Evolutionary conservation across 1,140 invertebrate genomes (phyloP), one percentile per base, ranked within the genome.

Genomic region (Macrocentrus cingulum): DNA sequence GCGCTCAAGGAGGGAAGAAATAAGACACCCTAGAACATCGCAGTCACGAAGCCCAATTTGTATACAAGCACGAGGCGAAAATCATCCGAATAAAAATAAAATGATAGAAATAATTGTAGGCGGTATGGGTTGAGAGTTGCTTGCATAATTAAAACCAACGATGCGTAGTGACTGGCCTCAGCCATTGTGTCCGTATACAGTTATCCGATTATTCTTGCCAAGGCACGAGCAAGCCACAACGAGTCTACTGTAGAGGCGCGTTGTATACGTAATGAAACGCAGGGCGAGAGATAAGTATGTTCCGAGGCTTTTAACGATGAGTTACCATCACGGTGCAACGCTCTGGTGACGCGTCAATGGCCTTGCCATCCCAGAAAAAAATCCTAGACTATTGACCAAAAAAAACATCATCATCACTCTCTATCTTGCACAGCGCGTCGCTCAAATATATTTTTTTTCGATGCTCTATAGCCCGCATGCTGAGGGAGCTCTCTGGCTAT

Each of bases 71-170:
- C n/a, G n/a, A n/a, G n/a, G n/a, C n/a, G n/a, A n/a, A n/a, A n/a
- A n/a, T n/a, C n/a, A n/a, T n/a, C n/a, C n/a, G n/a, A n/a, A n/a
- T n/a, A n/a, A 7, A 36, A 15, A 34, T 25, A 34, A 50, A 50
- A 36, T 34, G 36, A 16, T 48, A 29, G 8, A 29, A 18, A 36
- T 13, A 16, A 32, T 29, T n/a, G 15, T 44, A 45, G 19, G 36
- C 45, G 11, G 29, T 45, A 60, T n/a, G 63, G 63, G 66, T 69
- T 71, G 67, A 68, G 68, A 70, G 66, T 67, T 69, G 62, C 60
- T 64, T 63, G 67, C 62, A 69, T 72, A 72, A 70, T 72, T 70
- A 65, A 59, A 70, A 54, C 69, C 68, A 72, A 69, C 70, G 68
- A 72, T 72, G 70, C 70, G 63, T 69, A 67, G 62, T 66, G 66